A percentile compares a stretch with the other conserved stretches of the same genome.
phyloP scores from a whole-genome alignment of 2,888 invertebrate species.

The Cephus pulcher region DNA sequence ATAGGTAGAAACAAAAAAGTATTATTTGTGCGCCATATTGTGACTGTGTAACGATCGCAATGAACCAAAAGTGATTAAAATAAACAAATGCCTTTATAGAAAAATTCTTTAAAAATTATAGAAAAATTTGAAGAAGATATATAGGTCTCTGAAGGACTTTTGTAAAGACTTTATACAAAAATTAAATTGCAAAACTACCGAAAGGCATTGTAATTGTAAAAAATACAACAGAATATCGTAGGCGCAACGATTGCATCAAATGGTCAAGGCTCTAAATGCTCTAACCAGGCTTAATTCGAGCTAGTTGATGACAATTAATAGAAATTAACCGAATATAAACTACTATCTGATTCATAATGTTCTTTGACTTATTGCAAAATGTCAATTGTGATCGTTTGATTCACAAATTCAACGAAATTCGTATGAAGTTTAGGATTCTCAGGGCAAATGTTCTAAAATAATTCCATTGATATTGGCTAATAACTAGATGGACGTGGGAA shows the following conservation, averaged over 20 bases:
- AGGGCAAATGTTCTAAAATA: neutral
- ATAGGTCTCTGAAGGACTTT: too few relatives aligned
- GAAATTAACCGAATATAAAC: constrained; percentile 10
- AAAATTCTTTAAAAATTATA: neutral
- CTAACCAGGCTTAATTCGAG: constrained; percentile 36
- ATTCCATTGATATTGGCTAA: neutral
- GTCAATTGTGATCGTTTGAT: neutral
- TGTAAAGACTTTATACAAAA: neutral
- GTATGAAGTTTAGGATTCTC: neutral
- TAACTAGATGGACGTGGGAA: neutral
- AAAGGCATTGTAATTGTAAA: neutral
- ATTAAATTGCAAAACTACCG: neutral
- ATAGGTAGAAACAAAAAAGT: neutral
- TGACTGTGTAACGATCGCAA: neutral
- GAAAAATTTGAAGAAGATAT: neutral
- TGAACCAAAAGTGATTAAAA: neutral
- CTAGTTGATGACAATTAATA: constrained; percentile 40
- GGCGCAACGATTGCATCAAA: neutral
- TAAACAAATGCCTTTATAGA: neutral
- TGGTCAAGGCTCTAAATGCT: constrained; percentile 1
- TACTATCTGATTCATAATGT: neutral
- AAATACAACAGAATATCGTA: neutral
- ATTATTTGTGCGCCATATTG: neutral
- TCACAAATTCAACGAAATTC: neutral
- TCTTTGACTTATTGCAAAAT: neutral